Evolutionary conservation across 2,113 vertebrate genomes (phyloP).

Genomic region (Gavia stellata): DNA sequence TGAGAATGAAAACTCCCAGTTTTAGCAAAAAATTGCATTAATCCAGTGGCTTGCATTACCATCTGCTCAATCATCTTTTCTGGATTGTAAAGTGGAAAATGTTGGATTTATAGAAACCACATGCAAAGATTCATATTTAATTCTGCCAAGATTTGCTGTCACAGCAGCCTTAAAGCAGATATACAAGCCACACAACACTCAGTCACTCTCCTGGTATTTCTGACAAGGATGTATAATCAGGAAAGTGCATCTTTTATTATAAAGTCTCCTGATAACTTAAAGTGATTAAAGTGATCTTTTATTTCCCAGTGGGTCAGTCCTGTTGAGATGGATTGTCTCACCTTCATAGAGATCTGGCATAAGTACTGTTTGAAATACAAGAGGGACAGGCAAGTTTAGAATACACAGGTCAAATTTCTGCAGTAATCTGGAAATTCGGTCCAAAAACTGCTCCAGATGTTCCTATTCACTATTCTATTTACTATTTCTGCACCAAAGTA

Average conservation of each 20-base stretch:
- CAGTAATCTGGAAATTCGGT: background rate
- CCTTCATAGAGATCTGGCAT: background rate
- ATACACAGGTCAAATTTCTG: background rate
- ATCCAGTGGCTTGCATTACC: constrained; percentile 61
- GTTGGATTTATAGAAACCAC: constrained; percentile 60
- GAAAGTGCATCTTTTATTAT: constrained; percentile 18
- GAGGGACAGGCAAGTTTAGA: background rate
- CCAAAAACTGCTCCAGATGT: constrained; percentile 8
- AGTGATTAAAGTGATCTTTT: constrained; percentile 23
- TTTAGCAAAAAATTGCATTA: constrained; percentile 55
- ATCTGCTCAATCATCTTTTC: constrained; percentile 67
- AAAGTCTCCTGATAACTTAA: constrained; percentile 4
- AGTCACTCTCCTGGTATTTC: constrained; percentile 37
- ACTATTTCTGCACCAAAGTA: background rate
- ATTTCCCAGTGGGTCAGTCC: background rate
- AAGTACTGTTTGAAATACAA: background rate
- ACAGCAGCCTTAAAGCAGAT: constrained; percentile 57
- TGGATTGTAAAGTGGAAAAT: constrained; percentile 66
- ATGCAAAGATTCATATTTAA: constrained; percentile 65
- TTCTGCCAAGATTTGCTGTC: constrained; percentile 65
- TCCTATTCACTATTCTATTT: background rate
- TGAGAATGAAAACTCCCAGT: constrained; percentile 26
- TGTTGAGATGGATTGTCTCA: constrained; percentile 8
- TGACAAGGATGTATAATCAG: constrained; percentile 22
- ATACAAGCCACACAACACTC: constrained; percentile 44